Base-by-base conservation (phyloP, 2,888 invertebrate genomes). In the Meiosimyza platycephala region DNA sequence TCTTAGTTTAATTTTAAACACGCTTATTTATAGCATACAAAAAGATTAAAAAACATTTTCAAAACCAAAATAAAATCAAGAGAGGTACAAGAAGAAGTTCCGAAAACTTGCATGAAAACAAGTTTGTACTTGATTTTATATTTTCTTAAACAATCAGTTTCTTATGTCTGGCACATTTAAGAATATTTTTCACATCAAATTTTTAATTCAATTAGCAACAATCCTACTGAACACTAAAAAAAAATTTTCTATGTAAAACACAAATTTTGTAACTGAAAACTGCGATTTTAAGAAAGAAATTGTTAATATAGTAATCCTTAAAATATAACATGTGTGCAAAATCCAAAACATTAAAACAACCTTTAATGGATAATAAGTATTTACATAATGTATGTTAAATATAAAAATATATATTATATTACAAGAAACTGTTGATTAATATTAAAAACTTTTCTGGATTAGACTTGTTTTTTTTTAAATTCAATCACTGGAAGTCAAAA, bases 401-500 rank as follows among this genome's bases (percentile, higher is more conserved):
- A 75, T 73, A 72, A 71, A 72, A 74, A 73, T 74, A 72, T 71
- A 72, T 74, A 68, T 64, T 68, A 74, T 74, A 74, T 76, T 75
- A 60, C 72, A 75, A 74, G 76, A 76, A 73, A 78, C 73, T 80
- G 76, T 79, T 80, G 76, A 76, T 71, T 78, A 78, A 79, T 80
- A 77, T 67, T 73, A 66, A 75, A 73, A 71, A 69, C 55, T 40
- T 40, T 40, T 40, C 40, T 9, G 40, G 9, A 40, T 40, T 7
- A 9, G 40, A 40, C 9, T 60, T 71, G 65, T 71, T 67, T 73
- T 71, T 74, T 74, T 28, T 65, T 60, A 7, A 1, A 3, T 28
- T 28, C 28, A 28, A 28, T 28, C 4, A 28, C 28, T 28, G 28
- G 28, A 28, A 28, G 4, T 28, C 28, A 28, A 28, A 28, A 28